Evolutionary conservation across 1,140 invertebrate genomes (phyloP).

Genomic region (Calycopis cecrops): DNA sequence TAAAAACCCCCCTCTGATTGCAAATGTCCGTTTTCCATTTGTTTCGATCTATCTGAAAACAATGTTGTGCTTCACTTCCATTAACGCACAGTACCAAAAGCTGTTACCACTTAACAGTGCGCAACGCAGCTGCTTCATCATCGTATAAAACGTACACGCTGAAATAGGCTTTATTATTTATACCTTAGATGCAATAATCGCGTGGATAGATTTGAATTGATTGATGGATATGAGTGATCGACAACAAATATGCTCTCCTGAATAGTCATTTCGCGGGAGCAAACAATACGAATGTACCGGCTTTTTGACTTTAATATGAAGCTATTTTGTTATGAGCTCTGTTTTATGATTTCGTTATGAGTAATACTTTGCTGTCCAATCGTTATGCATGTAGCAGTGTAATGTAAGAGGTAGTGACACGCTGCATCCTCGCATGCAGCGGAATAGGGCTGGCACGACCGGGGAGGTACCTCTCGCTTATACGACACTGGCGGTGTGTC

Average conservation of each 20-base stretch:
- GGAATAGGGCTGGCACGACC: too few species aligned
- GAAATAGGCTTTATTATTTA: conserved; percentile 4
- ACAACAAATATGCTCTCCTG: conserved; percentile 43
- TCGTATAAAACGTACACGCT: not conserved
- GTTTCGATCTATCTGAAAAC: conserved; percentile 54
- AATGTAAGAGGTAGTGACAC: too few species aligned
- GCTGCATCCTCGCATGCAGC: too few species aligned
- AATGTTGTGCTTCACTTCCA: conserved; percentile 60
- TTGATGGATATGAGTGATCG: conserved; percentile 15
- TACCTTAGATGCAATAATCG: conserved; percentile 3
- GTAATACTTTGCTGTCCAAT: too few species aligned
- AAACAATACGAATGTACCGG: conserved; percentile 37
- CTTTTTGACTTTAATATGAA: conserved; percentile 21
- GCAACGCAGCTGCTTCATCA: conserved; percentile 4
- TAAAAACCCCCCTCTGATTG: conserved; percentile 40
- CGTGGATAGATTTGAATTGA: not conserved
- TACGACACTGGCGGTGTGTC: too few species aligned
- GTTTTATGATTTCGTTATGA: not conserved
- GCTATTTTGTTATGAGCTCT: conserved; percentile 18
- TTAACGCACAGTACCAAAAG: conserved; percentile 47
- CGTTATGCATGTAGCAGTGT: too few species aligned
- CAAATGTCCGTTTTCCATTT: conserved; percentile 48
- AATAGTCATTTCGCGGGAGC: conserved; percentile 38
- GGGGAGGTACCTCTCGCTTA: too few species aligned
- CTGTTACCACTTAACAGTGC: conserved; percentile 30